Base-by-base conservation (phyloP, 2,888 invertebrate species). In the Ariolimax columbianus region DNA sequence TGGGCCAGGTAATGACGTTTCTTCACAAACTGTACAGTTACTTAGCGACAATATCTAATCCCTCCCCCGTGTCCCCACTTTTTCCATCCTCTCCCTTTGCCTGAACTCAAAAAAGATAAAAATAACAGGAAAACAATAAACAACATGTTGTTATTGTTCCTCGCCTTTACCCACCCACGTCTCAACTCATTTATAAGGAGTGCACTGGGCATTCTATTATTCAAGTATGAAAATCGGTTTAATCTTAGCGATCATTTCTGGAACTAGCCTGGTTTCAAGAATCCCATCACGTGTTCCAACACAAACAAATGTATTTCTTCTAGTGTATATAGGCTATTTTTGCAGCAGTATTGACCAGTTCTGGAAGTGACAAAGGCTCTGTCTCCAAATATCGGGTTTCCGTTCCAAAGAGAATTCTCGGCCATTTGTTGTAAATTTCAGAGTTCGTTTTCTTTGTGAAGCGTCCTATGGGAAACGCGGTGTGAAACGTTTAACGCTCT, bases 361-460 rank as follows among this genome's bases (percentile, higher is more conserved):
- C n/a, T 47, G 66, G 68, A 33, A 40, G 79, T 66, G 47, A 36
- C 81, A 33, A 72, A 81, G 72, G 83, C 77, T 77, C 77, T 83
- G 83, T 63, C 77, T 70, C 78, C 77, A 83, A 83, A 83, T 83
- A 83, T 83, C 78, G 66, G 68, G 78, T 83, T 83, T 83, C 83
- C 23, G 47, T 77, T 77, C 77, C 75, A 51, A 66, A 77, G 78
- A 77, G 70, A 83, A 40, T 78, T 70, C 78, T 59, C 55, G 19
- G 72, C 72, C 83, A 83, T 83, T 83, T 78, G 78, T 78, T 83
- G 83, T 83, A 78, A 83, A 83, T 83, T 77, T 83, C 30, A 68
- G 66, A 51, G 83, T 70, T 83, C 66, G 63, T 83, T 77, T 78
- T 78, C 77, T 66, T 38, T 73, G 51, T 82, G 82, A 75, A 75